Conservation (phyloP, 1,140 invertebrate genomes). For the Hyphantria cunea region DNA sequence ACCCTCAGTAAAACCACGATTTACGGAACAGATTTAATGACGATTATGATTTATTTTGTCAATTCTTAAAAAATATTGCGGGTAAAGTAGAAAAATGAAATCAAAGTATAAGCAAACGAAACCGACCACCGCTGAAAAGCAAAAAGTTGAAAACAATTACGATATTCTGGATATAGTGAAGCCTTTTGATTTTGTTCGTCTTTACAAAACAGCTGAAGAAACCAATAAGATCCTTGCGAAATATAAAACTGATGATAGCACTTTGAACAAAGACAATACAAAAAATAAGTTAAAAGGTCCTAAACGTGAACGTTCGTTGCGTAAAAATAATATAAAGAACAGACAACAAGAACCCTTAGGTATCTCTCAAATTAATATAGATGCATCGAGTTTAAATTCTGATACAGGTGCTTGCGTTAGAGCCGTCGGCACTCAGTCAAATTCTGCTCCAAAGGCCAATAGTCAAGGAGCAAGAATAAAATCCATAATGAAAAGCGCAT, state of each 20-base stretch:
- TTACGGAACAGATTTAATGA: too few species aligned
- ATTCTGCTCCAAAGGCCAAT: slow-evolving; percentile 45
- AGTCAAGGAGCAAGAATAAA: slow-evolving; percentile 36
- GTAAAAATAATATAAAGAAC: slow-evolving; percentile 48
- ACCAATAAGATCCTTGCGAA: slow-evolving; percentile 37
- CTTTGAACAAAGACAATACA: slow-evolving; percentile 29
- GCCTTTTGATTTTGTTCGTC: slow-evolving; percentile 53
- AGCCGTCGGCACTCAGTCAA: slow-evolving; percentile 35
- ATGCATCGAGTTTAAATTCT: slow-evolving; percentile 34
- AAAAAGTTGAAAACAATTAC: too few species aligned
- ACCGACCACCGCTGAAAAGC: too few species aligned
- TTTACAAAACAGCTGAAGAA: slow-evolving; percentile 54
- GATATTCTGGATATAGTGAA: slow-evolving; percentile 28
- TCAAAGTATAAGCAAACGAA: too few species aligned
- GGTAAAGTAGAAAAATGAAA: too few species aligned
- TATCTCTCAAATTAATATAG: slow-evolving; percentile 40
- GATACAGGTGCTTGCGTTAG: slow-evolving; percentile 20
- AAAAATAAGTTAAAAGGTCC: slow-evolving; percentile 15
- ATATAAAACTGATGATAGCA: slow-evolving; percentile 26
- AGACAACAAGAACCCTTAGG: slow-evolving; percentile 35
- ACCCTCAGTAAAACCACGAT: too few species aligned
- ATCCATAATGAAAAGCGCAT: slow-evolving; percentile 42
- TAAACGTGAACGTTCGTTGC: slow-evolving; percentile 25
- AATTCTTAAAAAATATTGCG: too few species aligned
- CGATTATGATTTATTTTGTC: too few species aligned